Evolutionary conservation across 2,113 vertebrate genomes (phyloP), one percentile per base, ranked within the genome.

Genomic region (Malurus cyaneus): DNA sequence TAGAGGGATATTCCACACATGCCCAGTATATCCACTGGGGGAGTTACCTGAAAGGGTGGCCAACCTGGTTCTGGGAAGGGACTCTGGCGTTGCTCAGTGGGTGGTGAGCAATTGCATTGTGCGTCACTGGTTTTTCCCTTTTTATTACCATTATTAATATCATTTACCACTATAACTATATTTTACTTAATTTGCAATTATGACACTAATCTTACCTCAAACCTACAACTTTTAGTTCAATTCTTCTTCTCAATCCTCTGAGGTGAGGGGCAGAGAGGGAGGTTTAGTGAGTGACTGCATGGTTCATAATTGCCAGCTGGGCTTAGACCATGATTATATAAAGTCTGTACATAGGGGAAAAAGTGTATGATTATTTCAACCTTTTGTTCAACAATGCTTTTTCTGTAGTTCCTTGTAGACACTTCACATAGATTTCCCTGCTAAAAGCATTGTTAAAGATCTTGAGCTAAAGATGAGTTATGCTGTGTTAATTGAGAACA

Each of bases 401-500:
- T 60, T 65, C 47, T 89, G 28, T 84, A 61, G 64, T 52, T 90
- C 19, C 23, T 77, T 73, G 41, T 94, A 86, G 59, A 61, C 39
- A 25, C 49, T 76, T 93, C 11, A 9, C 53, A 44, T 6, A 25
- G n/a, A 86, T 84, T 92, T 96, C 56, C 0, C 0, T 94, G 72
- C 76, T 88, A 92, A 88, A 94, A 83, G 83, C 65, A 39, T 14
- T 61, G 19, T 50, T 88, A 52, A 82, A 76, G 62, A 49, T 53
- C 70, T 57, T 57, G 44, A 80, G n/a, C 54, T 70, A 72, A 86
- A 65, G 62, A 86, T 83, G 57, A 90, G 57, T 83, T 94, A 83
- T 79, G 34, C 44, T 65, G 28, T 80, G 31, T 86, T 91, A 91
- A 94, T 74, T 89, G 53, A 85, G 67, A 86, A 59, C 76, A 93